Percentiles rank a stretch among this genome's conserved stretches.
Evolutionary conservation across 2,888 invertebrate genomes (phyloP).

Genomic region (Trichogramma evanescens): DNA sequence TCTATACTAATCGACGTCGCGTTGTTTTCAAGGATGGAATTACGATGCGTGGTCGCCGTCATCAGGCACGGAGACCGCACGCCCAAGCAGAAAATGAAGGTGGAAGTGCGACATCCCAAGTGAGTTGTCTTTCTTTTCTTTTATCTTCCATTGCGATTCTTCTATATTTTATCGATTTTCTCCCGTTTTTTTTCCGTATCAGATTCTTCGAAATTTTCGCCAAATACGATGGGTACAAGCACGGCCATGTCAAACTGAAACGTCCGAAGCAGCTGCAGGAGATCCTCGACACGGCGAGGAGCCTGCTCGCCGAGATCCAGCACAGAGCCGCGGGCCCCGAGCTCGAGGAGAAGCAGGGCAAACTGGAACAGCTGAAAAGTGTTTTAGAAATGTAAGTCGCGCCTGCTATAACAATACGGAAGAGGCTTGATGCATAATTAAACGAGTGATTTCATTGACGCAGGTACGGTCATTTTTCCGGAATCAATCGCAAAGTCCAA

Average conservation of each 20-base stretch:
- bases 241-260: conserved; percentile 95
- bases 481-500: conserved; percentile 99
- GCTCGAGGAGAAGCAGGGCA: conserved; percentile 93
- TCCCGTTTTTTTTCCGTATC: conserved; percentile 22
- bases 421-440: conserved; percentile 6
- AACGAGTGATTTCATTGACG: conserved; percentile 20
- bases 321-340: conserved; percentile 82
- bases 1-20: no score
- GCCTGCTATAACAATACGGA: conserved; percentile 5
- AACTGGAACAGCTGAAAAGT: conserved; percentile 93
- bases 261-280: conserved; percentile 95
- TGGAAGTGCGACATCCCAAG: conserved; percentile 94
- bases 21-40: conserved; percentile 58
- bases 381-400: conserved; percentile 93
- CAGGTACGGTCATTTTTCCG: conserved; percentile 99
- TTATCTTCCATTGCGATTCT: background rate
- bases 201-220: conserved; percentile 98
- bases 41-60: conserved; percentile 92
- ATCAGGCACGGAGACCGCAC: conserved; percentile 98
- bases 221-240: conserved; percentile 91
- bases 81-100: conserved; percentile 99
- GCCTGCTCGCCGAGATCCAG: conserved; percentile 81
- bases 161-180: background rate
- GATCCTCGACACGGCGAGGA: conserved; percentile 92
- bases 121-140: conserved; percentile 43